Conservation (phyloP, 2,113 vertebrate species). For the Panthera tigris region DNA sequence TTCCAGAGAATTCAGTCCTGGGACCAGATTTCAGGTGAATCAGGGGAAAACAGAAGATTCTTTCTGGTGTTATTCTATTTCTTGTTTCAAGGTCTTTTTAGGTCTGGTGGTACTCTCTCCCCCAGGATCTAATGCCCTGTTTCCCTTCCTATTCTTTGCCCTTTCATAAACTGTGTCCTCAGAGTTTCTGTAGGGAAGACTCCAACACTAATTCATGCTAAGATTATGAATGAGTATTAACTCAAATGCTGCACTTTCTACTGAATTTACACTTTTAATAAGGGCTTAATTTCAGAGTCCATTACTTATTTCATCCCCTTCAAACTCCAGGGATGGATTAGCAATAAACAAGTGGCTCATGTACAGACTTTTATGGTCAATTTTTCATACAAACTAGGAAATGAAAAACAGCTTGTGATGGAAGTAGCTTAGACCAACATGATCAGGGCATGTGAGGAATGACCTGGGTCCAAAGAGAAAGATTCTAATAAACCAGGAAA, state of each 20-base stretch:
- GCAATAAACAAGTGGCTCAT: conserved; percentile 61
- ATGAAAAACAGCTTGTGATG: conserved; percentile 65
- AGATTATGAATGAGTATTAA: conserved; percentile 47
- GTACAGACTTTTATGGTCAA: conserved; percentile 48
- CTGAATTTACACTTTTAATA: conserved; percentile 75
- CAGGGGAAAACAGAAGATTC: not conserved
- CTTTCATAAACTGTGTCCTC: conserved; percentile 19
- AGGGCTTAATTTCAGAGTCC: conserved; percentile 66
- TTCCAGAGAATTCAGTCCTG: not conserved
- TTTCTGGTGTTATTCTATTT: not conserved
- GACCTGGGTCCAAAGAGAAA: conserved; percentile 36
- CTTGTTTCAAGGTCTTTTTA: not conserved
- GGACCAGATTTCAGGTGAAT: not conserved
- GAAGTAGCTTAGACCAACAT: conserved; percentile 54
- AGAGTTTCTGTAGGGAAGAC: not conserved
- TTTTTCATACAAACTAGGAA: conserved; percentile 71
- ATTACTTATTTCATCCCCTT: conserved; percentile 65
- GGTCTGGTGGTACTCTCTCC: not conserved
- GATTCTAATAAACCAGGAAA: conserved; percentile 65
- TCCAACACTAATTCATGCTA: conserved; percentile 31
- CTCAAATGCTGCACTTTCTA: conserved; percentile 53
- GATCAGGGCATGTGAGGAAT: conserved; percentile 55
- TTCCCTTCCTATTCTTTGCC: conserved; percentile 20
- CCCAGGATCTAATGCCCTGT: not conserved
- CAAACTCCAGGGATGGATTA: conserved; percentile 62